Evolutionary conservation across 2,797 vertebrate species (phyloP), one percentile per base, ranked within the genome.

Genomic region (Capromys pilorides): DNA sequence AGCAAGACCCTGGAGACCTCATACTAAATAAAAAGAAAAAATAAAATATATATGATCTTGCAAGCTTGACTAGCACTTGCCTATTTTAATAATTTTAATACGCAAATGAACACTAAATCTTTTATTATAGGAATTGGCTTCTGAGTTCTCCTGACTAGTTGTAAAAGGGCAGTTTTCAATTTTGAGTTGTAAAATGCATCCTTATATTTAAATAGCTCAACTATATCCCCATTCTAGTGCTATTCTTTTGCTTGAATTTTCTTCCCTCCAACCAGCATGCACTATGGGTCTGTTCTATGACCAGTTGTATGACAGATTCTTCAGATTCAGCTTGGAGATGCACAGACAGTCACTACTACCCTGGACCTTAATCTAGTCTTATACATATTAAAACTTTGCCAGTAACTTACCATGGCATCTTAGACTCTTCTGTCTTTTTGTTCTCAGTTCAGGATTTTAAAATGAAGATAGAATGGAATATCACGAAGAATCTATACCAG

Each of bases 391-490:
- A 54, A 62, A 14, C 4, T 77, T n/a, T 81, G 73, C 67, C 14
- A 45, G 12, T 11, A 78, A n/a, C 49, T 49, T 31, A 57, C 7
- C 87, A 39, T 67, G n/a, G 18, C 31, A 57, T 80, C 51, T 51
- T 45, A 86, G 41, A 31, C 26, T 69, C 18, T 11, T 80, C 33
- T 94, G 13, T 33, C 18, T 19, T 77, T 28, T 59, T 82, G 14
- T 51, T 90, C 41, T 86, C 22, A 22, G 31, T 88, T 91, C 54
- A 19, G 31, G 7, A 93, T 75, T 85, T 88, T 88, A 80, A 75
- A 75, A 24, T 54, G 24, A 61, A 11, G 16, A 4, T 57, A 4
- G 14, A 57, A 57, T 57, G 54, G 16, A 57, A 19, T 54, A 54
- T 1, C 13, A 54, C 9, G 51, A 12, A 54, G 51, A 14, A 18